phyloP scores from a whole-genome alignment of 2,888 invertebrate species.

The Conus canariensis region DNA sequence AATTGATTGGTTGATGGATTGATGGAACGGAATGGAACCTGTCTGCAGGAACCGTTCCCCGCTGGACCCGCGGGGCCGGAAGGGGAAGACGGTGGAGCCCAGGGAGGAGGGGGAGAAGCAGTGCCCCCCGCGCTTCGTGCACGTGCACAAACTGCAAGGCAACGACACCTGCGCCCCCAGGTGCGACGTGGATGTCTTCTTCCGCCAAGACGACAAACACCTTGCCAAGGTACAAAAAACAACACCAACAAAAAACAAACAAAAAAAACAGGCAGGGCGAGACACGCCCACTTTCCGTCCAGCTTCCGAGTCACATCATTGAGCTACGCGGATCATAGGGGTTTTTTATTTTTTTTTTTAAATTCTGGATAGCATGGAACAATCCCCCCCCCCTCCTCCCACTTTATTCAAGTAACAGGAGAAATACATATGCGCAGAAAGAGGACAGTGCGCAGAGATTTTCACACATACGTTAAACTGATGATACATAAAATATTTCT shows the following conservation, averaged over 20 bases:
- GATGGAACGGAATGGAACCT: no score
- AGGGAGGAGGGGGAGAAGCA: slow-evolving; percentile 25
- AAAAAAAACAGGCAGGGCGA: not conserved
- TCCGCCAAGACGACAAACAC: slow-evolving; percentile 85
- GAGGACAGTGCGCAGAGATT: not conserved
- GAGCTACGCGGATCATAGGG: not conserved
- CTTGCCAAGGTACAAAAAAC: slow-evolving; percentile 80
- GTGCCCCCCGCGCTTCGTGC: slow-evolving; percentile 73
- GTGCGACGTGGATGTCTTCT: slow-evolving; percentile 86
- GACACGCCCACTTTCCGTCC: slow-evolving; percentile 80
- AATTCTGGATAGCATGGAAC: not conserved
- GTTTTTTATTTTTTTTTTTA: not conserved
- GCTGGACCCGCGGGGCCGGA: not conserved
- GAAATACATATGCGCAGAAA: no score
- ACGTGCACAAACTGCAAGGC: slow-evolving; percentile 66
- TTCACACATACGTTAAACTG: not conserved
- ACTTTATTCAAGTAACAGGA: not conserved
- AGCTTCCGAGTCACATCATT: no score
- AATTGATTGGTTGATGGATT: no score
- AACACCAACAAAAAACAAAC: no score
- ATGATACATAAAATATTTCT: no score
- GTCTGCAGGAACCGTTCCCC: not conserved
- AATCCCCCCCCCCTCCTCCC: not conserved
- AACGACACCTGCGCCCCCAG: slow-evolving; percentile 76
- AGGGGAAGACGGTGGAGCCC: not conserved